phyloP scores from a whole-genome alignment of 2,888 invertebrate genomes.

The Erebia epiphron region DNA sequence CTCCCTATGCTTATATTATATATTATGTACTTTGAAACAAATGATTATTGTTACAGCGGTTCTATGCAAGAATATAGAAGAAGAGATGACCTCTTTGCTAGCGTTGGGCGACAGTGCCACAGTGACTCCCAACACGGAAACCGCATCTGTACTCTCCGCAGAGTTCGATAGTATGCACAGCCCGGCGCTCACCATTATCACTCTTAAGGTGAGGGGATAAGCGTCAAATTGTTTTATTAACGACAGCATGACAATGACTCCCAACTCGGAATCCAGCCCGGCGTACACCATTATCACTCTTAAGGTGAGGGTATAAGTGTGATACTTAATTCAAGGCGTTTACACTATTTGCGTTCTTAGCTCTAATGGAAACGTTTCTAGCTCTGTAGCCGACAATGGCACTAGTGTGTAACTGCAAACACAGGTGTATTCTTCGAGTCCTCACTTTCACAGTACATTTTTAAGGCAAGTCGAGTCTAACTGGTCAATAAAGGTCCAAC shows the following conservation, averaged over 20 bases:
- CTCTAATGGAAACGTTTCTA: too few relatives aligned
- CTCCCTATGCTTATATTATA: too few relatives aligned
- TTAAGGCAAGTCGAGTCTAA: too few relatives aligned
- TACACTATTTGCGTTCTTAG: too few relatives aligned
- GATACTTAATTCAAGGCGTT: not conserved
- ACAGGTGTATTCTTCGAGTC: too few relatives aligned
- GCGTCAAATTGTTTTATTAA: not conserved
- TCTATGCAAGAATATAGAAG: slow-evolving; percentile 66
- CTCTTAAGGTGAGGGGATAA: slow-evolving; percentile 11
- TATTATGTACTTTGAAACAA: too few relatives aligned
- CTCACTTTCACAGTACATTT: too few relatives aligned
- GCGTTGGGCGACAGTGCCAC: slow-evolving; percentile 46
- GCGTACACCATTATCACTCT: slow-evolving; percentile 54
- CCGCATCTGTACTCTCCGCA: slow-evolving; percentile 43
- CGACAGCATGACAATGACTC: slow-evolving; percentile 34
- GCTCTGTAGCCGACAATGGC: too few relatives aligned
- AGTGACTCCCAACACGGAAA: slow-evolving; percentile 25
- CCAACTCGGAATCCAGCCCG: slow-evolving; percentile 49
- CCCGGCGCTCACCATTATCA: slow-evolving; percentile 57
- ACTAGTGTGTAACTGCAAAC: too few relatives aligned
- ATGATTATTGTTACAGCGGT: slow-evolving; percentile 50
- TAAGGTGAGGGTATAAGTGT: slow-evolving; percentile 1
- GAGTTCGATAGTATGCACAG: slow-evolving; percentile 51
- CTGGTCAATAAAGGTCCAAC: too few relatives aligned
- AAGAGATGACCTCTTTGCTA: slow-evolving; percentile 53